Conservation (phyloP, 2,113 vertebrate species). For the Scophthalmus maximus region DNA sequence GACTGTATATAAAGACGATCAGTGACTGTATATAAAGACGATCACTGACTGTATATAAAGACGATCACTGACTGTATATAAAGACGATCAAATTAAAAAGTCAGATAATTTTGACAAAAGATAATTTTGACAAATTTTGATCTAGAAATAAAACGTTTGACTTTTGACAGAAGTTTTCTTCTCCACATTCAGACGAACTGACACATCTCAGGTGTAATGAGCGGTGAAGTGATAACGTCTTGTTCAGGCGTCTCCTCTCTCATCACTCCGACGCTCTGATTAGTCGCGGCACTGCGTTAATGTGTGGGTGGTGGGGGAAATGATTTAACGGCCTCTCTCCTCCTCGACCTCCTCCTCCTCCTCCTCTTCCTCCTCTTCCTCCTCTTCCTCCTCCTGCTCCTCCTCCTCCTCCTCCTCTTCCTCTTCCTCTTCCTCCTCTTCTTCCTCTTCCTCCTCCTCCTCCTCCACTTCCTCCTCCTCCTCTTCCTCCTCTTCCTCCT, state of each 20-base stretch:
- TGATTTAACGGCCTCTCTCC: constrained; percentile 77
- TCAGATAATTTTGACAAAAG: no score
- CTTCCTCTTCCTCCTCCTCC: no score
- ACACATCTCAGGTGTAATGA: no score
- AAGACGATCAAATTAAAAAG: no score
- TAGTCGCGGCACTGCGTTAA: constrained; percentile 73
- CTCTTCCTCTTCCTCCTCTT: constrained; percentile 35
- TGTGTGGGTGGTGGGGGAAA: constrained; percentile 69
- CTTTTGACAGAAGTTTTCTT: no score
- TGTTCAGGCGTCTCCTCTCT: constrained; percentile 64
- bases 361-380: constrained; percentile 38
- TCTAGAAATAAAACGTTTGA: no score
- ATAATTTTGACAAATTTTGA: no score
- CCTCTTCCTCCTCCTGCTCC: constrained; percentile 33
- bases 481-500: constrained; percentile 39
- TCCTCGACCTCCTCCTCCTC: constrained; percentile 45
- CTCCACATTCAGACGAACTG: no score
- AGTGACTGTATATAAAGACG: no score
- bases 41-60: no score
- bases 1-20: no score
- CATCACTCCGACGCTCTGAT: constrained; percentile 77
- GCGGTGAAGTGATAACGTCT: constrained; percentile 70
- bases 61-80: no score
- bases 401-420: constrained; percentile 43
- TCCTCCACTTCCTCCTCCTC: constrained; percentile 39